Conservation (phyloP, 2,888 invertebrate species). For the Hyppa rectilinea region DNA sequence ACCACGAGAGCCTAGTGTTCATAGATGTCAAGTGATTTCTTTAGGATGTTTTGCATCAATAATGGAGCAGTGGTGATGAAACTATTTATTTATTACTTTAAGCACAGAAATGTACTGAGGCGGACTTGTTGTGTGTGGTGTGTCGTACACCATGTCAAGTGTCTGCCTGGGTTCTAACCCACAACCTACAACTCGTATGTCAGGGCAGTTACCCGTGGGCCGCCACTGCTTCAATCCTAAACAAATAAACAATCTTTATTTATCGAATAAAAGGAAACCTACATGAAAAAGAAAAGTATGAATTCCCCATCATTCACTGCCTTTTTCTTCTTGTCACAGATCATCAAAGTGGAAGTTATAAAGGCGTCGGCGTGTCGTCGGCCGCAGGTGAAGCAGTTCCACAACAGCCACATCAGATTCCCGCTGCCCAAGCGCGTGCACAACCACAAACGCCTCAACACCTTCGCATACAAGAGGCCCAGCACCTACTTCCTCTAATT, state of each 20-base stretch:
- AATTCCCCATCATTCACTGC: neutral
- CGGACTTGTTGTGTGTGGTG: too few relatives aligned
- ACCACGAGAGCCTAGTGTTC: too few relatives aligned
- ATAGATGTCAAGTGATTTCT: too few relatives aligned
- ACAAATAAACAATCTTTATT: neutral
- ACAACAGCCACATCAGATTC: constrained; percentile 98
- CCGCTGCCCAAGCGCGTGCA: constrained; percentile 98
- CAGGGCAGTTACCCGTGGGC: too few relatives aligned
- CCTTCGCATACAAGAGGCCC: constrained; percentile 95
- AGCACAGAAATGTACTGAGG: too few relatives aligned
- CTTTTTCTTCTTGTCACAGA: constrained; percentile 90
- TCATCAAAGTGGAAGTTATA: constrained; percentile 98
- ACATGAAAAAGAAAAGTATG: neutral
- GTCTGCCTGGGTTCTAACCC: too few relatives aligned
- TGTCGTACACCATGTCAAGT: too few relatives aligned
- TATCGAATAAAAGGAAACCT: neutral
- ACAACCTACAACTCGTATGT: too few relatives aligned
- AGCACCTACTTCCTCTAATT: constrained; percentile 94
- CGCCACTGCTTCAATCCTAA: too few relatives aligned
- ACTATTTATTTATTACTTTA: too few relatives aligned
- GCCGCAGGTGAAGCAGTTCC: constrained; percentile 99
- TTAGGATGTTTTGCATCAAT: too few relatives aligned
- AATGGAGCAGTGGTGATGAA: too few relatives aligned
- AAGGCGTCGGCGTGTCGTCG: constrained; percentile 97
- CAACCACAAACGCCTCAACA: constrained; percentile 95